Conservation (phyloP, 2,113 vertebrate species). For the Chloroceryle aenea region DNA sequence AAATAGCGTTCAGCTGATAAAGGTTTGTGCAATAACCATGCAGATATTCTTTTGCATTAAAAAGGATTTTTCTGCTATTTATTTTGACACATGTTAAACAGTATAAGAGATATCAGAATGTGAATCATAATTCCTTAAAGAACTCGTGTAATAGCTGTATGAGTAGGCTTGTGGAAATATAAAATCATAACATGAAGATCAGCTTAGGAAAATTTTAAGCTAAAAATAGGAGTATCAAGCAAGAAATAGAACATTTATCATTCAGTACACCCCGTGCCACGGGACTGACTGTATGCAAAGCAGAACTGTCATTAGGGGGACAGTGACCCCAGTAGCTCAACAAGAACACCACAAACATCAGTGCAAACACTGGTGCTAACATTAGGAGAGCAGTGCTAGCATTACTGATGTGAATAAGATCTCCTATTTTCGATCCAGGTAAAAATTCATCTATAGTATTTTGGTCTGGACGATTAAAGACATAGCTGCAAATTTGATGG, state of each 20-base stretch:
- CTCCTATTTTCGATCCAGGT: not conserved
- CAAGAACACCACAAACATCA: not conserved
- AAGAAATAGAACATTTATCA: not conserved
- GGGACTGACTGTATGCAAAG: not conserved
- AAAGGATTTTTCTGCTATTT: slow-evolving; percentile 50
- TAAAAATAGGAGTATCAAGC: not conserved
- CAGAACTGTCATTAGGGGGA: not conserved
- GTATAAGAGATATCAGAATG: slow-evolving; percentile 13
- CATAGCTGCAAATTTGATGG: not conserved
- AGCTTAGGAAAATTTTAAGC: not conserved
- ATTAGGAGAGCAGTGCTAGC: not conserved
- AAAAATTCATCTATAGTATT: not conserved
- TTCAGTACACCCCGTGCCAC: not conserved
- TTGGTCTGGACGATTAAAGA: not conserved
- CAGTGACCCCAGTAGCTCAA: not conserved
- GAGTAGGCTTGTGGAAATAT: not conserved
- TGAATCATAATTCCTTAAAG: slow-evolving; percentile 46
- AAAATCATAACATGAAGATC: slow-evolving; percentile 12
- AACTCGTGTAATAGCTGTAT: not conserved
- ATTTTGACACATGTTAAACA: slow-evolving; percentile 50
- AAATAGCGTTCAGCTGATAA: slow-evolving; percentile 47
- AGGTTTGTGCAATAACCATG: slow-evolving; percentile 46
- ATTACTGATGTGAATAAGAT: not conserved
- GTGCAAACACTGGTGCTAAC: not conserved
- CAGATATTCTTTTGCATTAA: slow-evolving; percentile 54